Conservation (phyloP, 1,140 invertebrate species). For the Matsumurasca onukii region DNA sequence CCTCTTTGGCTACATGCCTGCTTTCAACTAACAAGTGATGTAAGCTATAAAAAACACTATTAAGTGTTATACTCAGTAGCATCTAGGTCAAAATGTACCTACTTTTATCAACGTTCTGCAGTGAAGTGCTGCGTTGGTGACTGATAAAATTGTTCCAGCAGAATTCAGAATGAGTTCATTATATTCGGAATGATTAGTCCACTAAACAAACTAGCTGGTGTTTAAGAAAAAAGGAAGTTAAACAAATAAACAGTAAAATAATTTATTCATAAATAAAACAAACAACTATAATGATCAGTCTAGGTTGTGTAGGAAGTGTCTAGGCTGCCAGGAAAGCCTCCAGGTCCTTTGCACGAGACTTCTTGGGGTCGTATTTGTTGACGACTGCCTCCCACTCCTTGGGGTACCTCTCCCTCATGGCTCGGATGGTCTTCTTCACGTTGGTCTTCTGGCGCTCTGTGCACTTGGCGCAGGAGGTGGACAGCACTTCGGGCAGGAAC, state of each 20-base stretch:
- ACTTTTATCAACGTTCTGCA: too few relatives aligned
- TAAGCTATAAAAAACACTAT: too few relatives aligned
- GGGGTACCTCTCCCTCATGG: slow-evolving; percentile 55
- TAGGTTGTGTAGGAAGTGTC: background rate
- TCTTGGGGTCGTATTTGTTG: slow-evolving; percentile 58
- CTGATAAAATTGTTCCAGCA: too few relatives aligned
- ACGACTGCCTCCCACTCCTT: slow-evolving; percentile 57
- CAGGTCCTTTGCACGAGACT: slow-evolving; percentile 45
- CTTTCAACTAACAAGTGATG: too few relatives aligned
- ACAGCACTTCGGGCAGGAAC: slow-evolving; percentile 57
- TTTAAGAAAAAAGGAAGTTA: too few relatives aligned
- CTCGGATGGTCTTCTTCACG: slow-evolving; percentile 53
- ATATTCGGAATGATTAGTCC: too few relatives aligned
- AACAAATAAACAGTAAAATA: background rate
- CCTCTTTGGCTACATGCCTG: too few relatives aligned
- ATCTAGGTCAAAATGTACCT: too few relatives aligned
- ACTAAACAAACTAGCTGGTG: too few relatives aligned
- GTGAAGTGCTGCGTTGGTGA: too few relatives aligned
- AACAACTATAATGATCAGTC: background rate
- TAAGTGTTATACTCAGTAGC: too few relatives aligned
- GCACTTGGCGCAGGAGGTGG: slow-evolving; percentile 61
- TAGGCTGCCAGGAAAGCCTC: slow-evolving; percentile 29
- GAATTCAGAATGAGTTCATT: too few relatives aligned
- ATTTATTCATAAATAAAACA: background rate
- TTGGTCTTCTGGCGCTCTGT: slow-evolving; percentile 55